phyloP scores from a whole-genome alignment of 1,140 invertebrate species.

The Olivierus martensii region DNA sequence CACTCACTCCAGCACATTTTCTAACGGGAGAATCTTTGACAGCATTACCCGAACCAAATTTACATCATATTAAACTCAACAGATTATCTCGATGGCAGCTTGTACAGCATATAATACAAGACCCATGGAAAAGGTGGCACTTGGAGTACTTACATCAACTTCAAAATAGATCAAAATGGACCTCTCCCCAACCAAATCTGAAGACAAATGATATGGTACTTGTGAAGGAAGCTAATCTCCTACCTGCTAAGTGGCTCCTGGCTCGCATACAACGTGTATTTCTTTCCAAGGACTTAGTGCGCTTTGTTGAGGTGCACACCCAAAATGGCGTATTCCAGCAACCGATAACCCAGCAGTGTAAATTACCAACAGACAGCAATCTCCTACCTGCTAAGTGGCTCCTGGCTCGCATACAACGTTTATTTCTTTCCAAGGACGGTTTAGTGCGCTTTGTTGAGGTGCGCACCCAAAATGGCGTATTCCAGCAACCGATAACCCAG shows the following conservation, averaged over 20 bases:
- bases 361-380: too few species aligned
- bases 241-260: not conserved
- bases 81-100: constrained; percentile 3
- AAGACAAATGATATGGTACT: not conserved
- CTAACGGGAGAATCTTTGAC: constrained; percentile 6
- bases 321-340: too few species aligned
- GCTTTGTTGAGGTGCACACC: too few species aligned
- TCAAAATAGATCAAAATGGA: constrained; percentile 10
- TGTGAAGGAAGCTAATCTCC: not conserved
- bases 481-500: not conserved
- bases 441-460: not conserved
- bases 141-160: constrained; percentile 5
- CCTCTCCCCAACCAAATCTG: constrained; percentile 2
- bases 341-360: too few species aligned
- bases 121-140: constrained; percentile 6
- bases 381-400: too few species aligned
- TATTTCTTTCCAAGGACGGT: not conserved
- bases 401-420: too few species aligned
- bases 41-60: not conserved
- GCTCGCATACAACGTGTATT: not conserved
- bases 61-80: not conserved
- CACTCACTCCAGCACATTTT: constrained; percentile 24
- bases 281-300: too few species aligned
- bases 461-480: not conserved
- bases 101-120: not conserved